phyloP scores from a whole-genome alignment of 2,113 vertebrate genomes.

The Petrocephalus zakoni region DNA sequence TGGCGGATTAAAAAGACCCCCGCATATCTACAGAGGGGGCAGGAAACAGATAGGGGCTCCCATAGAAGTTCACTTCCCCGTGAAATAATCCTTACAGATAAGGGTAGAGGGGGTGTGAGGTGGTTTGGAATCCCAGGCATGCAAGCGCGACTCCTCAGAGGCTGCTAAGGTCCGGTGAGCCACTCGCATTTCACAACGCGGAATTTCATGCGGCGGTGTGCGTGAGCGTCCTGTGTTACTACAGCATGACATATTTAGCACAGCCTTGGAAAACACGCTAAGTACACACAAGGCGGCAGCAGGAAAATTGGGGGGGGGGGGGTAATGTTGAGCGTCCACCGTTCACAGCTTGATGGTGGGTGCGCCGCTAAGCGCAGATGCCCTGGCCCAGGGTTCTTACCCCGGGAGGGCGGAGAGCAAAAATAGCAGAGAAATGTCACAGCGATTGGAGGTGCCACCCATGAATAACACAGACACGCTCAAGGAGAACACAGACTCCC shows the following conservation, averaged over 20 bases:
- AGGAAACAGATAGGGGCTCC: neutral
- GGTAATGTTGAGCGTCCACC: neutral
- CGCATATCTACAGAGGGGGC: neutral
- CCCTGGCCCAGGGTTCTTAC: neutral
- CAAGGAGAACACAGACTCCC: neutral
- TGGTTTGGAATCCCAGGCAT: neutral
- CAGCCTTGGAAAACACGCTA: neutral
- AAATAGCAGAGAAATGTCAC: neutral
- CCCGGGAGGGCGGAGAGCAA: neutral
- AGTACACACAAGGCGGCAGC: neutral
- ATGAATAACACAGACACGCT: neutral
- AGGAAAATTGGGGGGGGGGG: neutral
- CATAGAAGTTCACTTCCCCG: neutral
- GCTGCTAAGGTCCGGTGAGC: neutral
- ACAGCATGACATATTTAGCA: neutral
- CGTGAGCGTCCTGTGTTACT: neutral
- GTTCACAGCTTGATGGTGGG: neutral
- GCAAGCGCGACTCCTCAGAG: neutral
- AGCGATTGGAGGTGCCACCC: neutral
- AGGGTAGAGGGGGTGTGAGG: neutral
- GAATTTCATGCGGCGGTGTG: neutral
- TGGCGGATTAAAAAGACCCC: neutral
- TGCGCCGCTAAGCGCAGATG: neutral
- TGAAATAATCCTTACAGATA: slow-evolving; percentile 9
- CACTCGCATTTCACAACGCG: neutral